Conservation (phyloP, 2,797 vertebrate species). For the Scolopax bukidnonensis region DNA sequence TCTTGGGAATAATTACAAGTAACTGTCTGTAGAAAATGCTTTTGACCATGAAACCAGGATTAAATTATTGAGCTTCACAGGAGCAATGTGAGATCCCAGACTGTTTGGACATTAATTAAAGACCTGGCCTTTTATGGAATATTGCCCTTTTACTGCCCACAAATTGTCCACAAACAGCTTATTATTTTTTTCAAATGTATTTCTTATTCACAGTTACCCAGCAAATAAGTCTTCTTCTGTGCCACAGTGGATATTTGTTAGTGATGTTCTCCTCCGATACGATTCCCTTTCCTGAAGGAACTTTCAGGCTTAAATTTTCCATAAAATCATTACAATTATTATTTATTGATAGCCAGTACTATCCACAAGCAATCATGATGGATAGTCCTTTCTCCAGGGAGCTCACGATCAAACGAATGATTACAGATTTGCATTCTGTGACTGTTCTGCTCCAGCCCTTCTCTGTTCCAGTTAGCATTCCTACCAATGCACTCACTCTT, state of each 20-base stretch:
- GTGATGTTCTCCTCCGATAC: not conserved
- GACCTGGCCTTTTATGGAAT: constrained; percentile 6
- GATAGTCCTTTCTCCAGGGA: constrained; percentile 24
- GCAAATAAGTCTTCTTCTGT: not conserved
- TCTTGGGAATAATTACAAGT: constrained; percentile 30
- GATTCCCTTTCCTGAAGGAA: constrained; percentile 38
- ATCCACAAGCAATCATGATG: not conserved
- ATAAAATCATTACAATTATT: constrained; percentile 39
- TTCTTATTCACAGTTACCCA: not conserved
- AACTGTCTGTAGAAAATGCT: not conserved
- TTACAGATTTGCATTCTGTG: constrained; percentile 27
- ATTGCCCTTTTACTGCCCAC: constrained; percentile 6
- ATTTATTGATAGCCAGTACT: constrained; percentile 41
- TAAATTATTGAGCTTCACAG: not conserved
- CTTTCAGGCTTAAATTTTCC: constrained; percentile 10
- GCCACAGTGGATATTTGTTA: not conserved
- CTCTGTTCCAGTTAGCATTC: constrained; percentile 31
- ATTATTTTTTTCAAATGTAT: not conserved
- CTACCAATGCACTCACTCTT: not conserved
- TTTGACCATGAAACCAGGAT: not conserved
- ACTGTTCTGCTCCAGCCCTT: constrained; percentile 15
- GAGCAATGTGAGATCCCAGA: not conserved
- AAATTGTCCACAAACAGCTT: constrained; percentile 4
- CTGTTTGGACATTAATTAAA: constrained; percentile 21
- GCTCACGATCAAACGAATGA: not conserved